phyloP scores from a whole-genome alignment of 2,113 vertebrate genomes.

The Emydocephalus ijimae region DNA sequence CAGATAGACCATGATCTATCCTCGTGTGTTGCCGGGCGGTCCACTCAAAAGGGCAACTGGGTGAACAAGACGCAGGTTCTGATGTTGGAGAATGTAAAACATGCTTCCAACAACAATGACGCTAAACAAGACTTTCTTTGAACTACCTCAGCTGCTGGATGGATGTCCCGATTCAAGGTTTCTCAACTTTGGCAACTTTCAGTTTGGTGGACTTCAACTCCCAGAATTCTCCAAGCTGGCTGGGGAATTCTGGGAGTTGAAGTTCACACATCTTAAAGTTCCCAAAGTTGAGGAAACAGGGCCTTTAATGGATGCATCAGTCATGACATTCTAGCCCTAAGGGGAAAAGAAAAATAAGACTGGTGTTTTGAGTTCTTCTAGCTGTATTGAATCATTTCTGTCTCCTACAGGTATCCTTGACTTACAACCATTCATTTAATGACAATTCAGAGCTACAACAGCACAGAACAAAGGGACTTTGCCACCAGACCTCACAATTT shows the following conservation, averaged over 20 bases:
- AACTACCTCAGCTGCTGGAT: background rate
- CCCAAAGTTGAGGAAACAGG: background rate
- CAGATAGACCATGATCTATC: background rate
- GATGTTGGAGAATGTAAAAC: constrained; percentile 75
- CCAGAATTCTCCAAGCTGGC: background rate
- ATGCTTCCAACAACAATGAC: constrained; percentile 63
- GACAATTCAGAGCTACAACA: background rate
- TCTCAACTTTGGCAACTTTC: background rate
- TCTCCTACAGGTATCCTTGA: background rate
- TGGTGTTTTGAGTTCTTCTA: background rate
- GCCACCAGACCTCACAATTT: background rate
- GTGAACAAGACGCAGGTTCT: constrained; percentile 71
- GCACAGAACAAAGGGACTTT: background rate
- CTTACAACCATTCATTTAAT: background rate
- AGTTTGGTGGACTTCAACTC: background rate
- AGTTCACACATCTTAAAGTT: background rate
- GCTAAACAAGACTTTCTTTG: constrained; percentile 38
- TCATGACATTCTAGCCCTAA: background rate
- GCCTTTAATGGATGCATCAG: background rate
- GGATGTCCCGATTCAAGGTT: background rate
- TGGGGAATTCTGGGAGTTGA: background rate
- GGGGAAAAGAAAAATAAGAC: background rate
- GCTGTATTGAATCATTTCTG: background rate
- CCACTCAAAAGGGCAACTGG: constrained; percentile 50
- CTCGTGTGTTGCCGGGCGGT: background rate